Conservation (phyloP, 2,113 vertebrate species). For the Stomatorhinus ivindoensis region DNA sequence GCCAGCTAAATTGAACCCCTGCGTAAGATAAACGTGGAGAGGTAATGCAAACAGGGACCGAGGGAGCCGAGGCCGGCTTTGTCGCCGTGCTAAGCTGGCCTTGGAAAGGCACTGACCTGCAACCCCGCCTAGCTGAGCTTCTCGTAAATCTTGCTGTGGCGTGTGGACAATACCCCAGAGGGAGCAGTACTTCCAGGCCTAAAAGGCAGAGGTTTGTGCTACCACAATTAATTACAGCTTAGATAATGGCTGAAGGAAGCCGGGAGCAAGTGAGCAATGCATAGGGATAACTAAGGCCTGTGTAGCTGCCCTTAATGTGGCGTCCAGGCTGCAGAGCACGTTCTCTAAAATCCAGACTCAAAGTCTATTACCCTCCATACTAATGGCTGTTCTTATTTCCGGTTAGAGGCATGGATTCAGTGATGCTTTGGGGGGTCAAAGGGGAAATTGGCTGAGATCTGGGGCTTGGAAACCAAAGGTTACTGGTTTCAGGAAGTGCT, state of each 20-base stretch:
- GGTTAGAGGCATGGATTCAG: not conserved
- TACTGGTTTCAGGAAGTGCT: not conserved
- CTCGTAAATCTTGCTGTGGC: slow-evolving; percentile 16
- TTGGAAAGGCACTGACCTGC: slow-evolving; percentile 16
- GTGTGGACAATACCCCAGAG: not conserved
- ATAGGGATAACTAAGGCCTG: not conserved
- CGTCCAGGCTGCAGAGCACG: not conserved
- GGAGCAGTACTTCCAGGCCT: not conserved
- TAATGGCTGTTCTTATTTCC: not conserved
- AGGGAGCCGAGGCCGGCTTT: not conserved
- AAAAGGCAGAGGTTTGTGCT: not conserved
- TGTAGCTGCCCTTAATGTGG: not conserved
- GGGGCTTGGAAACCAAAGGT: not conserved
- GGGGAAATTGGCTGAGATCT: not conserved
- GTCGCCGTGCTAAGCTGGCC: slow-evolving; percentile 15
- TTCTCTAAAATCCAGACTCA: not conserved
- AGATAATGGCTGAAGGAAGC: not conserved
- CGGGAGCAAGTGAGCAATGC: not conserved
- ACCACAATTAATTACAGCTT: slow-evolving; percentile 17
- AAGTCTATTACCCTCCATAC: not conserved
- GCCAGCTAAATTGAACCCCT: not conserved
- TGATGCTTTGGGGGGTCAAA: not conserved
- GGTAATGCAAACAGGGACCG: not conserved
- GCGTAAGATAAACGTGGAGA: slow-evolving; percentile 8
- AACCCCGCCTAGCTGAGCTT: not conserved